Evolutionary conservation across 1,140 invertebrate genomes (phyloP), one percentile per base, ranked within the genome.

Genomic region (Sipha flava): DNA sequence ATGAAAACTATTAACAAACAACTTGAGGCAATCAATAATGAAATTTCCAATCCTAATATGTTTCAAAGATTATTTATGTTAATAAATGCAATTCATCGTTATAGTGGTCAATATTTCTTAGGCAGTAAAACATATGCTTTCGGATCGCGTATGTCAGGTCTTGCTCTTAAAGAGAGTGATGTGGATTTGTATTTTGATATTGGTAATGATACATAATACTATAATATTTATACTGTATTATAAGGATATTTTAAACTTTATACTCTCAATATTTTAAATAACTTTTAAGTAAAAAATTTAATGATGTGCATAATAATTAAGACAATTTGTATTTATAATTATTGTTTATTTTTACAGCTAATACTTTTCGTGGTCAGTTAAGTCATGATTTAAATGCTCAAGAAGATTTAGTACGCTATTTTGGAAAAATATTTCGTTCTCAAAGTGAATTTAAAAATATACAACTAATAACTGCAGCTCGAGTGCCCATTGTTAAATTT

Each of bases 401-500:
- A 77, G 73, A 77, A 29, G 73, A 77, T 40, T 5, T 77, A 40
- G 73, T 77, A 57, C 73, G 73, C 23, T 77, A 77, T 40, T 77
- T 77, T 77, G 73, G 73, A 12, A 77, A 77, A 77, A 37, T 77
- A 16, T 77, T 77, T 77, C 73, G 73, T 0, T 77, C 73, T 40
- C 73, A 77, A 77, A 59, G 81, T 16, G 79, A 82, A n/a, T 86
- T 84, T 81, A 80, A 77, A 47, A 79, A 85, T 79, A 80, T 87
- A 18, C 62, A 82, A 40, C 79, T 83, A 49, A 84, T 88, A 75
- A 82, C 85, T 10, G 84, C 84, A 7, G 87, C 88, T 18, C 84
- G 88, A 73, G 87, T 88, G 4, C 89, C 89, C 0, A 90, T 90
- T 81, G 85, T 90, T 14, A 88, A 87, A 84, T 83, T 88, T 57